Percentiles rank a stretch among this genome's conserved stretches.
These are phyloP conservation scores for Lophius americanus DNA, from an alignment of 2,797 vertebrate species.

Conservation along the genomic window DNA sequence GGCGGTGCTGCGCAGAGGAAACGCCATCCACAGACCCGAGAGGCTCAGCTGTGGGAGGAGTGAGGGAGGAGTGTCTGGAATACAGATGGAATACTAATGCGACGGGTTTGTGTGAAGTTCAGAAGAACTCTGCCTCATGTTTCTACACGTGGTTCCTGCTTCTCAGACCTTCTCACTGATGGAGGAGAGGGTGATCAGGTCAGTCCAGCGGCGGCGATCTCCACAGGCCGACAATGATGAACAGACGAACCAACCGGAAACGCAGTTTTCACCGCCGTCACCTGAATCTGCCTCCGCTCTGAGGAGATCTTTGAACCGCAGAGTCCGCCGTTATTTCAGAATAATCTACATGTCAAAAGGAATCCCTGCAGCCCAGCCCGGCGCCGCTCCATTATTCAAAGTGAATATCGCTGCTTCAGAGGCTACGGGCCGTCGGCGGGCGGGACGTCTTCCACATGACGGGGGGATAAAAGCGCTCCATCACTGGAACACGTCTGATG, in stretches of 20 bases:
- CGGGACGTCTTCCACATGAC: constrained; percentile 48
- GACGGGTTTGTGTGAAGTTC: constrained; percentile 23
- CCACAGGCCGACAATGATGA: constrained; percentile 54
- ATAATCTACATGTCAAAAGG: constrained; percentile 65
- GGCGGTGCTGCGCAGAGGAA: constrained; percentile 28
- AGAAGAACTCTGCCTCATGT: constrained; percentile 27
- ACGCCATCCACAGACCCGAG: constrained; percentile 51
- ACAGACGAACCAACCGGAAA: constrained; percentile 46
- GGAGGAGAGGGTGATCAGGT: constrained; percentile 30
- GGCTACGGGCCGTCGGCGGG: constrained; percentile 56
- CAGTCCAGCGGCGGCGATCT: constrained; percentile 14
- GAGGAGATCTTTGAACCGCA: constrained; percentile 51
- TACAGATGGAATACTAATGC: constrained; percentile 60
- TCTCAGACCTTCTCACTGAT: constrained; percentile 15
- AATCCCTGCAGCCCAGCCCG: constrained; percentile 51
- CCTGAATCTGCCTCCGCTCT: constrained; percentile 18
- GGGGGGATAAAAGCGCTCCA: constrained; percentile 34
- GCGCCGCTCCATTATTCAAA: constrained; percentile 73
- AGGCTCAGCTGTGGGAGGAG: constrained; percentile 50
- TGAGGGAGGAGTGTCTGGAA: constrained; percentile 45
- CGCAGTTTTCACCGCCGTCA: constrained; percentile 35
- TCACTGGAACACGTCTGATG: constrained; percentile 37
- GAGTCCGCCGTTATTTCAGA: constrained; percentile 46
- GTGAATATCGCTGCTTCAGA: constrained; percentile 66
- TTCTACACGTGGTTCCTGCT: background rate